Evolutionary conservation across 2,888 invertebrate genomes (phyloP).

Genomic region (Operophtera brumata): DNA sequence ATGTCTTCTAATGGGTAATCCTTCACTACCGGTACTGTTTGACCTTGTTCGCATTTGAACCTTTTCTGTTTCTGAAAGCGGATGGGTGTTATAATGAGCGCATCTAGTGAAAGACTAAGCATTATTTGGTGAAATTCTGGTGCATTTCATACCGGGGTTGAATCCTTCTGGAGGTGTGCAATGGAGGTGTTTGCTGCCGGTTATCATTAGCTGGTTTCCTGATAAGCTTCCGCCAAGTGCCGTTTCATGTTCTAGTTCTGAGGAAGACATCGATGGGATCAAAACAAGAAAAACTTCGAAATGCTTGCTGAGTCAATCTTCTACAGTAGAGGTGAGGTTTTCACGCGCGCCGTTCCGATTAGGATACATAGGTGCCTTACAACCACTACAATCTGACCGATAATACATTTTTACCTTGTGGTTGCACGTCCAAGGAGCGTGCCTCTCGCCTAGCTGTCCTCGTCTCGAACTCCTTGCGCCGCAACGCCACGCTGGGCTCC

Average conservation of each 20-base stretch:
- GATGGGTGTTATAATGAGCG: constrained; percentile 31
- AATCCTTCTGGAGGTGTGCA: constrained; percentile 86
- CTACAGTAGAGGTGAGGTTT: background rate
- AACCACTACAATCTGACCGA: too few species aligned
- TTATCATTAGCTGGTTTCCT: constrained; percentile 88
- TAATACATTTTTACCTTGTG: constrained; percentile 39
- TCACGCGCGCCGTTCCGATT: background rate
- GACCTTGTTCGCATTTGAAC: constrained; percentile 80
- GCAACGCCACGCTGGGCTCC: constrained; percentile 87
- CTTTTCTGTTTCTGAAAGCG: constrained; percentile 73
- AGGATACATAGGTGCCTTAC: too few species aligned
- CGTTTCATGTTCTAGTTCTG: constrained; percentile 75
- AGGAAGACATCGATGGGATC: constrained; percentile 21
- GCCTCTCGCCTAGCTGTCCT: constrained; percentile 69
- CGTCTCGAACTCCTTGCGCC: constrained; percentile 87
- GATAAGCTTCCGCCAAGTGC: constrained; percentile 81
- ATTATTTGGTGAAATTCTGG: constrained; percentile 9
- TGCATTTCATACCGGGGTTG: constrained; percentile 62
- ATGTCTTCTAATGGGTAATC: constrained; percentile 80
- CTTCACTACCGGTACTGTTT: constrained; percentile 80
- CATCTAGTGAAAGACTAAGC: constrained; percentile 30
- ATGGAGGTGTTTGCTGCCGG: constrained; percentile 89
- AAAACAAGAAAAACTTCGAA: background rate
- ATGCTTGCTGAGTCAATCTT: background rate
- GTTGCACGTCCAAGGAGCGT: constrained; percentile 72